Evolutionary conservation across 2,113 vertebrate species (phyloP), one percentile per base, ranked within the genome.

Genomic region (Stictonetta naevosa): DNA sequence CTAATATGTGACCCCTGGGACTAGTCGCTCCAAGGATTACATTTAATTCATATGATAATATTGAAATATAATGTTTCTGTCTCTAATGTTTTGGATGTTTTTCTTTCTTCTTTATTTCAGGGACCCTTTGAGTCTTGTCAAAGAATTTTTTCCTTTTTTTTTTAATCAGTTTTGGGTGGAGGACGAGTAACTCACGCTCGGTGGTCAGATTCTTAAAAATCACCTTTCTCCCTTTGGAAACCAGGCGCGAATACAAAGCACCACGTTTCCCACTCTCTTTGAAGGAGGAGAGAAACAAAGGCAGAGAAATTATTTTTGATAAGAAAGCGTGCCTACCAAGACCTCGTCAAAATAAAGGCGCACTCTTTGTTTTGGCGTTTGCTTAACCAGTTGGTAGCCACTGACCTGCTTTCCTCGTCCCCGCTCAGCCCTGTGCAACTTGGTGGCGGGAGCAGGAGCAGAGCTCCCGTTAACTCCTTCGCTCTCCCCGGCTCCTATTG

Each of bases 1-100:
- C 98, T 98, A 98, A 98, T 98, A 98, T 97, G 97, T 98, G 97
- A 98, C 97, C 98, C 98, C 83, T 95, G 97, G 97, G 98, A 98
- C 89, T 93, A 96, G 97, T 98, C 89, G 94, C 97, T 98, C 98
- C 97, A 98, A 98, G 97, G 97, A 98, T 98, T 98, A 98, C 98
- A 97, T 98, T 98, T 98, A 98, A 98, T 98, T 98, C 98, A 98
- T 98, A 98, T 98, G 97, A 98, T 98, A 98, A 98, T 98, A 98
- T 98, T 98, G 98, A 98, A 98, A 98, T 98, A 98, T 97, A 98
- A 98, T 55, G 94, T 98, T 98, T 95, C 94, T 97, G 79, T 48
- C 83, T 96, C 96, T 98, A 97, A 97, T 97, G 97, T 97, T 97
- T 97, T 94, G 92, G 95, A 96, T 96, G 93, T 97, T 97, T 98